Evolutionary conservation across 2,797 vertebrate species (phyloP), one percentile per base, ranked within the genome.

Genomic region (Gobio occitaniae): DNA sequence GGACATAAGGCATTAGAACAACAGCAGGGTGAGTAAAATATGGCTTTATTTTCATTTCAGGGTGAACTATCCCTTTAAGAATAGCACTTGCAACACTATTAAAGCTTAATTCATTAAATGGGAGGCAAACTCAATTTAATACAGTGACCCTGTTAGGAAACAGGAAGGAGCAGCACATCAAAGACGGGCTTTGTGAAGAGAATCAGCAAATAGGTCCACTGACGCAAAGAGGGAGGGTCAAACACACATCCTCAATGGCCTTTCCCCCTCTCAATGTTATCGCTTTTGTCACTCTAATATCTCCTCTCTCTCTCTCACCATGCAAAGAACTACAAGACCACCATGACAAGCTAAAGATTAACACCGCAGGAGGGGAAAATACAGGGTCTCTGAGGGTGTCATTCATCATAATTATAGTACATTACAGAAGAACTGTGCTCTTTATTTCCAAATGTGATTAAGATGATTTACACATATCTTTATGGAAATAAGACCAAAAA

Each of bases 141-240:
- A 93, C 92, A 91, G 87, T 86, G 47, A 90, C 91, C 90, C 92
- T 93, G 92, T 94, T 94, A 92, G 92, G 93, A 93, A 93, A 94
- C 93, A 95, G 94, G 94, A 95, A 95, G 93, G 92, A 93, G 90
- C 72, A 81, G 87, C 90, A 94, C 94, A 94, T 95, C 94, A 95
- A 95, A 95, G 93, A 86, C 79, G 81, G 91, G 92, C 94, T 95
- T 95, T 95, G 95, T 95, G 91, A 90, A 86, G 89, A 91, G 90
- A 93, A 89, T 90, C 93, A 90, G 91, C 93, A 93, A 94, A 94
- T 94, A 95, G 90, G 88, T 89, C 87, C 92, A 94, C 92, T 94
- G 94, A 95, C 91, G 92, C 91, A 93, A 91, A 87, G 92, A 93
- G 90, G 84, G 80, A 90, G 89, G 91, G 88, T 70, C 48, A 76